A percentile compares a stretch with the other conserved stretches of the same genome.
These are phyloP conservation scores for Esox niger DNA, from an alignment of 2,113 vertebrate genomes.

Conservation along the genomic window DNA sequence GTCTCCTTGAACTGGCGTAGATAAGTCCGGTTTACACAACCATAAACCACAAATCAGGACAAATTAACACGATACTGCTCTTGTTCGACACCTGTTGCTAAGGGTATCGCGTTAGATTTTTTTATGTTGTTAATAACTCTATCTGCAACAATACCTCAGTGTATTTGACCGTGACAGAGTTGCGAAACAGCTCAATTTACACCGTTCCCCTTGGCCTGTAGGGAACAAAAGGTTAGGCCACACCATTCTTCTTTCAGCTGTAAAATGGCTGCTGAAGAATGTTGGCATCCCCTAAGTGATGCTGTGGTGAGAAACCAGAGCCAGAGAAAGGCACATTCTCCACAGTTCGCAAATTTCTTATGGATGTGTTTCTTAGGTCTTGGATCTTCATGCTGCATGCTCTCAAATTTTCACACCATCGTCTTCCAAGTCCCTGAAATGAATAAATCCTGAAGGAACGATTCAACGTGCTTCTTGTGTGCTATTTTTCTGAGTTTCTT, in stretches of 20 bases:
- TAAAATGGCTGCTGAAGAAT: conserved; percentile 10
- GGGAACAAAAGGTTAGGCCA: neutral
- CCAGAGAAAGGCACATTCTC: neutral
- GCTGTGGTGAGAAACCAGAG: neutral
- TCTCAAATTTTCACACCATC: neutral
- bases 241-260: conserved; percentile 1
- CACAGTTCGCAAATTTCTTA: neutral
- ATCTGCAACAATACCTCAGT: neutral
- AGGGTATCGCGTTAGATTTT: neutral
- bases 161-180: neutral
- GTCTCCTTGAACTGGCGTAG: too few species aligned
- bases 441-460: neutral
- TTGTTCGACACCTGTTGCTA: neutral
- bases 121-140: neutral
- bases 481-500: neutral
- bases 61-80: too few species aligned
- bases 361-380: neutral
- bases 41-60: too few species aligned
- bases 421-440: neutral
- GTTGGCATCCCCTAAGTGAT: neutral
- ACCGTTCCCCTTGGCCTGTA: neutral
- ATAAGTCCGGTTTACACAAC: too few species aligned
- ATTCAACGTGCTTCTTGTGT: neutral
- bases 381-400: neutral
- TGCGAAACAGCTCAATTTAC: neutral